Evolutionary conservation across 2,113 vertebrate genomes (phyloP).

Genomic region (Dromiciops gliroides): DNA sequence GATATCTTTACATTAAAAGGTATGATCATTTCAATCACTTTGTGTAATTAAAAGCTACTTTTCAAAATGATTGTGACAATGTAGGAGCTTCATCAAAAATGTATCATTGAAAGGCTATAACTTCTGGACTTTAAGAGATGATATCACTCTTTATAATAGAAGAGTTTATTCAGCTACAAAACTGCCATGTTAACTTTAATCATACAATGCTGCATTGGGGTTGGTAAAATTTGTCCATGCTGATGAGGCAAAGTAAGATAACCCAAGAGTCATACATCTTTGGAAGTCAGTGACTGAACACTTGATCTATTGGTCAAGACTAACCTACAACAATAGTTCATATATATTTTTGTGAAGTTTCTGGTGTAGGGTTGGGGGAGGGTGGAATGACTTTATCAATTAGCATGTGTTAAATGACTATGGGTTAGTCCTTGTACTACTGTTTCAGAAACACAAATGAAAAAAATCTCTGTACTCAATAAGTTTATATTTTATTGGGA

Average conservation of each 20-base stretch:
- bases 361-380: neutral
- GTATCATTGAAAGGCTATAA: neutral
- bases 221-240: neutral
- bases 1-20: neutral
- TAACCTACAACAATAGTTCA: neutral
- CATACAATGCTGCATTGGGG: neutral
- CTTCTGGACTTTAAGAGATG: neutral
- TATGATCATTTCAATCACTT: neutral
- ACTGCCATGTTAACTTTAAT: neutral
- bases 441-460: neutral
- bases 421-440: neutral
- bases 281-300: neutral
- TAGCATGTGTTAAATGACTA: neutral
- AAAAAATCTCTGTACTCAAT: neutral
- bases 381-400: neutral
- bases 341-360: neutral
- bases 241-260: neutral
- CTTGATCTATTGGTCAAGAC: neutral
- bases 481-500: neutral
- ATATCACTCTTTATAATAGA: neutral
- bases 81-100: neutral
- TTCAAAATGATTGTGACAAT: neutral
- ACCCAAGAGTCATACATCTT: neutral
- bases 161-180: neutral
- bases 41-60: neutral